Conservation (phyloP, 2,797 vertebrate species). For the Pachyuromys duprasi region DNA sequence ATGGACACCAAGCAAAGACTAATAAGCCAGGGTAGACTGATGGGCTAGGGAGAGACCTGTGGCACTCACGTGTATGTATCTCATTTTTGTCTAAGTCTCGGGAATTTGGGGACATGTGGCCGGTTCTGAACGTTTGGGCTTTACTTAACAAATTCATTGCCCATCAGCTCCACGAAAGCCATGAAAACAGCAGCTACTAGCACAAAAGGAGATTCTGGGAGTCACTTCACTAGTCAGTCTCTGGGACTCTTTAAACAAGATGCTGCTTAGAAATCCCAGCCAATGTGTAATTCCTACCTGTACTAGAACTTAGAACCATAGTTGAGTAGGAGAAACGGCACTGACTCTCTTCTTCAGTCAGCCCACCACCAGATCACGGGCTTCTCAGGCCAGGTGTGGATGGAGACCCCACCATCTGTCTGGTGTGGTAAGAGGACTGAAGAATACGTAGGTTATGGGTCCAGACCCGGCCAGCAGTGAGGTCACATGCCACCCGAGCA, state of each 20-base stretch:
- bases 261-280: neutral
- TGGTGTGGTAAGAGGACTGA: neutral
- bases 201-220: neutral
- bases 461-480: rapidly evolving
- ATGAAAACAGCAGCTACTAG: neutral
- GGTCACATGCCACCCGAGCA: rapidly evolving
- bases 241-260: neutral
- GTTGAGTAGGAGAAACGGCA: neutral
- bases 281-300: neutral
- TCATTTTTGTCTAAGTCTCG: neutral
- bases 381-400: neutral
- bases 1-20: neutral
- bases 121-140: neutral
- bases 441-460: too few relatives aligned
- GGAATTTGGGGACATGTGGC: neutral
- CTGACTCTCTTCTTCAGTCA: neutral
- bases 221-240: neutral
- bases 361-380: neutral
- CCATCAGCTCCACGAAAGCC: neutral
- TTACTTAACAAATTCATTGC: neutral
- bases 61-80: neutral
- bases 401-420: neutral
- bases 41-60: neutral
- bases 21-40: neutral
- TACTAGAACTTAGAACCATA: neutral